Base-by-base conservation (phyloP, 2,113 vertebrate species). In the Anthoscopus minutus region DNA sequence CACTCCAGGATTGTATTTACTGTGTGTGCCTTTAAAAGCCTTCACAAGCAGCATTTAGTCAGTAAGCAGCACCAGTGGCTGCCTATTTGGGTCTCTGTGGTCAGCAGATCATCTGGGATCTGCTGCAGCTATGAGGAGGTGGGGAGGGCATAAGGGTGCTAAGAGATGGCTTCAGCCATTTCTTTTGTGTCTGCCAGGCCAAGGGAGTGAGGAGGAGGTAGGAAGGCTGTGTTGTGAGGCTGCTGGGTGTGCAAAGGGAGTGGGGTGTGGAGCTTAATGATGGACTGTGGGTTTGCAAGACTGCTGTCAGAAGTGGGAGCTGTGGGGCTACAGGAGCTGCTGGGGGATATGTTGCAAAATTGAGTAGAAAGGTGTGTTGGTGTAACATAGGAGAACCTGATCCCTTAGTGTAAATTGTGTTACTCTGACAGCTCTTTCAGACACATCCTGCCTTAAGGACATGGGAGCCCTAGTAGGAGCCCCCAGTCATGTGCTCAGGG, bases 91-190 rank as follows among this genome's bases (percentile, higher is more conserved):
- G 94, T 96, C 91, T 88, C 88, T 74, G 80, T 86, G 95, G 91
- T 96, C 95, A 95, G 86, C 94, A 90, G 80, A 81, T 94, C 91
- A 95, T 83, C 65, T 94, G 91, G 79, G 88, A 94, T 95, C 86
- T 94, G 94, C 80, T 90, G 71, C 88, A 94, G 91, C 92, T 84
- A 58, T 74, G 96, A 90, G 86, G 60, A 95, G 82, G 76, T 6
- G 2, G 65, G 53, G 71, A 89, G 77, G 83, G 83, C 58, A 38
- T 5, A 77, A 89, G 21, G 54, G 88, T 88, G 67, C 47, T 66
- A 54, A 83, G 71, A 54, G 51, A 22, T 27, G 13, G 33, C 13
- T 74, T 67, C n/a, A 83, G 76, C 35, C 2, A 10, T 78, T 88
- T 86, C 17, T 56, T 50, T 53, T 51, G 33, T 66, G 33, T 70